phyloP scores from a whole-genome alignment of 2,888 invertebrate species.

The Oxycera nigricornis region DNA sequence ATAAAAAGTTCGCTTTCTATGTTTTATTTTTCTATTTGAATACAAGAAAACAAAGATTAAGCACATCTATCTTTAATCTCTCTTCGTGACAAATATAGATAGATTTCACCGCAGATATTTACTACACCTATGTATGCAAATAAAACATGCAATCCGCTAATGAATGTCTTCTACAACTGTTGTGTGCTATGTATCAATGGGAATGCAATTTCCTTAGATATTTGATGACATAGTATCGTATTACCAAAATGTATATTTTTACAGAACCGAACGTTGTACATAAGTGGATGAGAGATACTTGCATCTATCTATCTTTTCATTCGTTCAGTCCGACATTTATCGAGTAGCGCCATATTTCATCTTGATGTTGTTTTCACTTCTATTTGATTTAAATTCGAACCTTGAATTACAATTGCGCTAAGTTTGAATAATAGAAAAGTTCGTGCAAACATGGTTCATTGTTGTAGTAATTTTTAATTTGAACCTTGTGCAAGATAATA shows the following conservation, averaged over 20 bases:
- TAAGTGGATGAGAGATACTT: neutral
- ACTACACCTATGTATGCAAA: neutral
- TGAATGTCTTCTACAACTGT: neutral
- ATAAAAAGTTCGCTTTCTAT: neutral
- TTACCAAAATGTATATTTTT: neutral
- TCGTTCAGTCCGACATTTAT: no score
- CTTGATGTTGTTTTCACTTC: neutral
- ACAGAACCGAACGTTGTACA: neutral
- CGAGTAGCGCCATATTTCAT: neutral
- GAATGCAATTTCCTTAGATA: no score
- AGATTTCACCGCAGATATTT: neutral
- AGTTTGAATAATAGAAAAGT: neutral
- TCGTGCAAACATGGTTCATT: neutral
- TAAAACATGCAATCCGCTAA: neutral
- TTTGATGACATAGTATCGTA: neutral
- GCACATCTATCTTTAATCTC: neutral
- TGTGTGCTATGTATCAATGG: no score
- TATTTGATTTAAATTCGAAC: neutral
- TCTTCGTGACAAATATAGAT: neutral
- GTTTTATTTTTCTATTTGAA: neutral
- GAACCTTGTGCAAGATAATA: neutral
- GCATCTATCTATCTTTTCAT: neutral
- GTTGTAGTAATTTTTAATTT: conserved; percentile 5
- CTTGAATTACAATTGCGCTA: neutral
- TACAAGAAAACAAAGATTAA: neutral